Percentiles rank a stretch among this genome's conserved stretches.
phyloP scores from a whole-genome alignment of 2,797 vertebrate genomes.

The Enoplosus armatus region DNA sequence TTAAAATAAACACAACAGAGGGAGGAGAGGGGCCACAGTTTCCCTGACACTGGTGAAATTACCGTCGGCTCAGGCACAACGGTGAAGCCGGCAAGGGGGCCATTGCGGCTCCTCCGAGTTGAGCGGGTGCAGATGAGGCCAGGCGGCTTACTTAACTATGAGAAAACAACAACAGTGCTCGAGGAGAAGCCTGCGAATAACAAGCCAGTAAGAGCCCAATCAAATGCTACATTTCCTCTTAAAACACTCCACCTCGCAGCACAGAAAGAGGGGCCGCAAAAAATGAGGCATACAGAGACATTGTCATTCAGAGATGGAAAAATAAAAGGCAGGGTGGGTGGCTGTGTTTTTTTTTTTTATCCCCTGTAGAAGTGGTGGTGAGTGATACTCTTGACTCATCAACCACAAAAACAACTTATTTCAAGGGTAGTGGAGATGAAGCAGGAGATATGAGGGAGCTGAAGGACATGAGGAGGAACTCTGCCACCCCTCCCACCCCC shows the following conservation, averaged over 20 bases:
- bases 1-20: constrained; percentile 64
- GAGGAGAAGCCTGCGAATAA: constrained; percentile 55
- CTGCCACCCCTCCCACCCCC: too few species aligned
- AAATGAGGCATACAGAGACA: constrained; percentile 15
- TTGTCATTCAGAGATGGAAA: constrained; percentile 20
- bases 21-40: constrained; percentile 46
- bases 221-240: constrained; percentile 72
- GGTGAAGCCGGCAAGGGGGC: constrained; percentile 27
- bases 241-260: constrained; percentile 51
- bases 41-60: constrained; percentile 61
- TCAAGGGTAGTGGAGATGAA: constrained; percentile 58
- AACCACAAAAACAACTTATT: constrained; percentile 65
- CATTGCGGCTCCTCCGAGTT: constrained; percentile 4
- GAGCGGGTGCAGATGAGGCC: constrained; percentile 61
- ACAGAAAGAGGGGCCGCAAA: not conserved
- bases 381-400: constrained; percentile 63
- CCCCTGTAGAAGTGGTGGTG: constrained; percentile 28
- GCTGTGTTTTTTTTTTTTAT: constrained; percentile 26
- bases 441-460: constrained; percentile 55
- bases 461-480: constrained; percentile 53
- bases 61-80: constrained; percentile 9
- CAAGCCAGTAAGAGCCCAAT: constrained; percentile 70
- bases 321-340: constrained; percentile 34
- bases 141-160: constrained; percentile 45
- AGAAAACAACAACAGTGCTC: constrained; percentile 63